Evolutionary conservation across 2,888 invertebrate species (phyloP).

Genomic region (Nemapogon koenigi): DNA sequence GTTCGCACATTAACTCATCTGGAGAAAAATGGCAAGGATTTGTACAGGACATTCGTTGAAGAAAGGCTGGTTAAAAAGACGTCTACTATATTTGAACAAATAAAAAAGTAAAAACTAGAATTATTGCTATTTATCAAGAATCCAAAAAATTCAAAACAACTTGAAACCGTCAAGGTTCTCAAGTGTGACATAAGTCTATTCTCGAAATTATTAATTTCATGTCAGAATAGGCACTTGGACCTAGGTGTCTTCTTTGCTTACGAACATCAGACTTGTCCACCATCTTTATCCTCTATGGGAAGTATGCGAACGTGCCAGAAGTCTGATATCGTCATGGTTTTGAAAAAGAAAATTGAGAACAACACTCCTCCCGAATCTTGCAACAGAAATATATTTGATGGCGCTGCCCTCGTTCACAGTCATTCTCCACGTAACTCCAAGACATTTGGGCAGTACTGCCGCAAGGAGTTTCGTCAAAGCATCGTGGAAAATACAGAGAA

Average conservation of each 20-base stretch:
- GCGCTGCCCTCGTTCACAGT: constrained; percentile 12
- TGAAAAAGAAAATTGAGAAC: constrained; percentile 11
- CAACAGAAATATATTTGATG: constrained; percentile 12
- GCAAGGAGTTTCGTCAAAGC: constrained; percentile 12
- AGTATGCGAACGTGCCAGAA: constrained; percentile 12
- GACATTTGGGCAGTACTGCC: constrained; percentile 11
- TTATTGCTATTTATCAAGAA: no score
- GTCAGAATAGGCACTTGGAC: constrained; percentile 9
- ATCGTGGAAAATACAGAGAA: constrained; percentile 10
- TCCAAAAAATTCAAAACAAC: constrained; percentile 11
- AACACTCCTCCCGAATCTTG: constrained; percentile 10
- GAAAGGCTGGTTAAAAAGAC: constrained; percentile 10
- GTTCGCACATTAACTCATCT: constrained; percentile 5
- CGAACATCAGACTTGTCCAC: constrained; percentile 11
- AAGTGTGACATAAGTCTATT: constrained; percentile 10
- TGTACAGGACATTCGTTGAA: constrained; percentile 10
- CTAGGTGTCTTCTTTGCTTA: constrained; percentile 8
- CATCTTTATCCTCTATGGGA: constrained; percentile 12
- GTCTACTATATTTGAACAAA: constrained; percentile 9
- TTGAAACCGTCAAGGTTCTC: constrained; percentile 8
- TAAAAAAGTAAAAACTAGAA: constrained; percentile 6
- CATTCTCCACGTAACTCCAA: constrained; percentile 13
- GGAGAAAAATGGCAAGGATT: constrained; percentile 8
- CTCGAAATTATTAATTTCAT: constrained; percentile 10
- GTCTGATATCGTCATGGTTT: constrained; percentile 13